These are phyloP conservation scores for Diploscapter pachys DNA, from an alignment of 1,140 invertebrate species.

Conservation along the genomic window DNA sequence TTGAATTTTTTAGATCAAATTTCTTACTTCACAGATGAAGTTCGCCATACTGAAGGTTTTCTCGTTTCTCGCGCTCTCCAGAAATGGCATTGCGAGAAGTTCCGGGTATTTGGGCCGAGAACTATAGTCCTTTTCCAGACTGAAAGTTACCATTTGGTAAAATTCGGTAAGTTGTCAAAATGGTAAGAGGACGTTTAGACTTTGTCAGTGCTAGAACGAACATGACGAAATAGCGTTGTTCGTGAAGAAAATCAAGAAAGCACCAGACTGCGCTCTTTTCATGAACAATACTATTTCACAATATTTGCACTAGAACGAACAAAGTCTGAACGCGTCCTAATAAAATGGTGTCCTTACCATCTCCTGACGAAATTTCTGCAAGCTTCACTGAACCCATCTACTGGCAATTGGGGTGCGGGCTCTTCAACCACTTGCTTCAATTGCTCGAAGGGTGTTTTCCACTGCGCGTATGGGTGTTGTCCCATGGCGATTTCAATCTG, in stretches of 20 bases:
- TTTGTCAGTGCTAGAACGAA: not conserved
- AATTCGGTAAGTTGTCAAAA: not conserved
- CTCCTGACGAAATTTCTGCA: slow-evolving; percentile 82
- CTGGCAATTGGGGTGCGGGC: slow-evolving; percentile 77
- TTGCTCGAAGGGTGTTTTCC: slow-evolving; percentile 93
- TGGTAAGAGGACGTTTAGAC: not conserved
- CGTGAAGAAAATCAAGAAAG: too few species aligned
- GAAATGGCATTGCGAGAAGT: slow-evolving; percentile 80
- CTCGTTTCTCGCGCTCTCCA: slow-evolving; percentile 70
- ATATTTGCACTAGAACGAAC: not conserved
- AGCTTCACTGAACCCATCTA: slow-evolving; percentile 73
- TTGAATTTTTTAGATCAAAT: too few species aligned
- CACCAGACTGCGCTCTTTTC: too few species aligned
- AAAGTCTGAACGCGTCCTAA: not conserved
- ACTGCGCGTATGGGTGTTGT: slow-evolving; percentile 87
- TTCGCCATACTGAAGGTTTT: slow-evolving; percentile 75
- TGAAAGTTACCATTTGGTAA: slow-evolving; percentile 59
- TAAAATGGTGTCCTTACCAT: slow-evolving; percentile 66
- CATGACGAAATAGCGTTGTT: too few species aligned
- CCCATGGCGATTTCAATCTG: slow-evolving; percentile 70
- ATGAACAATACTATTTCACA: too few species aligned
- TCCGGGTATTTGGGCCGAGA: slow-evolving; percentile 86
- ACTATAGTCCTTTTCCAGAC: slow-evolving; percentile 84
- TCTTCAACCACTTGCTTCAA: slow-evolving; percentile 85
- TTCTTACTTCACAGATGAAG: slow-evolving; percentile 78